Conservation (phyloP, 2,888 invertebrate genomes). For the Crossocerus cetratus region DNA sequence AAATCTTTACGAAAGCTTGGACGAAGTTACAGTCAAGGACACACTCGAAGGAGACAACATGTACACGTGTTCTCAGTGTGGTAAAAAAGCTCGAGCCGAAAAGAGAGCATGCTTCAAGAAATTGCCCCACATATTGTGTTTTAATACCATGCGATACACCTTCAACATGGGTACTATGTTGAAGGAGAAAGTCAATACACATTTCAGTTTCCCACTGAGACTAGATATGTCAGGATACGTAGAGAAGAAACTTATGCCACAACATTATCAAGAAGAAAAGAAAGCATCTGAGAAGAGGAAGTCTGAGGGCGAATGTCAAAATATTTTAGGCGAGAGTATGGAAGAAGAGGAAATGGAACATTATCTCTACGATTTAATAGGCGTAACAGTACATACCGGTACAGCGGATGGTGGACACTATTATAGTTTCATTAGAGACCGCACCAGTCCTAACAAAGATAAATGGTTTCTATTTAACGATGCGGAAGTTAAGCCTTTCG, state of each 20-base stretch:
- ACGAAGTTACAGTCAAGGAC: conserved; percentile 98
- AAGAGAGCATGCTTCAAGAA: conserved; percentile 97
- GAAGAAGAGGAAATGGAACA: conserved; percentile 83
- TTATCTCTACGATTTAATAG: conserved; percentile 90
- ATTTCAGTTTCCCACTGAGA: conserved; percentile 95
- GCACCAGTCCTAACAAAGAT: conserved; percentile 84
- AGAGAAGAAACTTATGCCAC: conserved; percentile 94
- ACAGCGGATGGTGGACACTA: conserved; percentile 98
- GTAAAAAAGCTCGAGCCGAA: conserved; percentile 96
- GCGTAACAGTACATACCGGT: conserved; percentile 98
- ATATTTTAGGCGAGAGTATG: conserved; percentile 69
- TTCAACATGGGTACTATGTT: conserved; percentile 99
- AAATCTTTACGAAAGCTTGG: conserved; percentile 94
- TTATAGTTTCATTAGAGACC: conserved; percentile 95
- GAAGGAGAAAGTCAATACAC: conserved; percentile 97
- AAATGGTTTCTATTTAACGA: conserved; percentile 96
- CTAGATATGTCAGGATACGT: conserved; percentile 97
- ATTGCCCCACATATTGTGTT: conserved; percentile 94
- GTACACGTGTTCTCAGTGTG: conserved; percentile 97
- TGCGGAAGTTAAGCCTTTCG: conserved; percentile 96
- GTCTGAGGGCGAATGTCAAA: conserved; percentile 53
- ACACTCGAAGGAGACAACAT: conserved; percentile 98
- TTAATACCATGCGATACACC: conserved; percentile 98
- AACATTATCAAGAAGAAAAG: conserved; percentile 86
- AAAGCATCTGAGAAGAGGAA: conserved; percentile 53